These are phyloP conservation scores for Austrolebias charrua DNA, from an alignment of 2,797 vertebrate species.

Conservation along the genomic window DNA sequence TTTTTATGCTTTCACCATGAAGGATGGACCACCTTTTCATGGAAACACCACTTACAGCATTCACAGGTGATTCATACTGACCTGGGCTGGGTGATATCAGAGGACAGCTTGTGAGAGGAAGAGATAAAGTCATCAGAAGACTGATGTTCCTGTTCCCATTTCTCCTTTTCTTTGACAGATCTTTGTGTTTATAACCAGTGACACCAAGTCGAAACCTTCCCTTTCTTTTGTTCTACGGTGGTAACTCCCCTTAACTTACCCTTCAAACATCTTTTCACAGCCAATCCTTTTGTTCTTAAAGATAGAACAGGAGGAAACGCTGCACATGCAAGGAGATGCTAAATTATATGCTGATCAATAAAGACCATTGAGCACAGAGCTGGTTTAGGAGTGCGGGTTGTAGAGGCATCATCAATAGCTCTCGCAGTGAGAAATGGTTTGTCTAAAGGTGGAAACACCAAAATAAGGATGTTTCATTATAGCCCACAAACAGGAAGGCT, in stretches of 20 bases:
- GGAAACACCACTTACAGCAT: constrained; percentile 12
- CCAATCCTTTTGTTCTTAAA: constrained; percentile 63
- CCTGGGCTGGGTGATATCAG: constrained; percentile 41
- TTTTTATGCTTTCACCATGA: not conserved
- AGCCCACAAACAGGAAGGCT: too few species aligned
- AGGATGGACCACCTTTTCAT: constrained; percentile 14
- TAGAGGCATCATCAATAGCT: constrained; percentile 32
- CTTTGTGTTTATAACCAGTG: constrained; percentile 39
- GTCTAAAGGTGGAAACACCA: not conserved
- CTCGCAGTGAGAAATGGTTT: constrained; percentile 42
- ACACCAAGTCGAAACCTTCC: constrained; percentile 52
- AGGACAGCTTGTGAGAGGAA: constrained; percentile 18
- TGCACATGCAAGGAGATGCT: constrained; percentile 43
- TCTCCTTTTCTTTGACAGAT: constrained; percentile 28
- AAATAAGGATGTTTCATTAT: not conserved
- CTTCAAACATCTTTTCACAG: constrained; percentile 51
- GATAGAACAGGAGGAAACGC: constrained; percentile 61
- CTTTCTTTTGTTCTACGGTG: constrained; percentile 40
- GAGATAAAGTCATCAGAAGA: constrained; percentile 50
- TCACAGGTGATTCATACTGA: constrained; percentile 48
- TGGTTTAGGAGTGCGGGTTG: constrained; percentile 48
- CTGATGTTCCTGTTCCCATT: constrained; percentile 33
- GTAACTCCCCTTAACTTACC: constrained; percentile 61
- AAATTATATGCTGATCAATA: constrained; percentile 75
- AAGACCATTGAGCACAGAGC: constrained; percentile 57